phyloP scores from a whole-genome alignment of 2,797 vertebrate genomes.

The Chromobotia macracanthus region DNA sequence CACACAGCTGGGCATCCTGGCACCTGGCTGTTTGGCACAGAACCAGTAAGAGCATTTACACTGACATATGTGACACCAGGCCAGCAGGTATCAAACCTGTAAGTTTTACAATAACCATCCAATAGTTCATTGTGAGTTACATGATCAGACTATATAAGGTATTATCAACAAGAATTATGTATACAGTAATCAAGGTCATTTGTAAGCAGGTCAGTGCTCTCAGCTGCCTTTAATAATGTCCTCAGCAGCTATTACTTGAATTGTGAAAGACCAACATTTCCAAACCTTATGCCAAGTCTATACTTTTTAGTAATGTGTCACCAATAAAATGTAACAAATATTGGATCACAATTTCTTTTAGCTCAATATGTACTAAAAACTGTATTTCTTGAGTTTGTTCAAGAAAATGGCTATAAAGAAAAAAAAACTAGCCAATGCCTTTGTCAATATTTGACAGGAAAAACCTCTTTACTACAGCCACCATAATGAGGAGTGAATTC shows the following conservation, averaged over 20 bases:
- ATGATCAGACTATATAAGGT: no score
- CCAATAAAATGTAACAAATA: no score
- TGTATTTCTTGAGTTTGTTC: not conserved
- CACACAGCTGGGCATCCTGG: conserved; percentile 74
- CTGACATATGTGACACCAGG: not conserved
- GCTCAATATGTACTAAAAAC: not conserved
- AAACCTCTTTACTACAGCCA: not conserved
- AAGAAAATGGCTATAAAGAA: not conserved
- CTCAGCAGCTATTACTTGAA: not conserved
- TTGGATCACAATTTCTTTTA: not conserved
- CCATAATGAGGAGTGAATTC: not conserved
- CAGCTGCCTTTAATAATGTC: not conserved
- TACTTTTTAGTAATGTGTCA: no score
- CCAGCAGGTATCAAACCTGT: no score
- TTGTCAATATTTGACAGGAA: not conserved
- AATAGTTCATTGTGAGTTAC: not conserved
- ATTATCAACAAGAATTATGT: no score
- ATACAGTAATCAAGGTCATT: no score
- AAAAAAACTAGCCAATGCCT: not conserved
- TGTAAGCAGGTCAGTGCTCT: not conserved
- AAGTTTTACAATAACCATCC: no score
- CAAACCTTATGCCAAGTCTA: no score
- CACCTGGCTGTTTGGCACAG: conserved; percentile 92
- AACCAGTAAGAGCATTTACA: conserved; percentile 79
- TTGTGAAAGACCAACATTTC: not conserved